A percentile compares a stretch with the other conserved stretches of the same genome.
These are phyloP conservation scores for Betta splendens DNA, from an alignment of 2,797 vertebrate species.

Conservation along the genomic window DNA sequence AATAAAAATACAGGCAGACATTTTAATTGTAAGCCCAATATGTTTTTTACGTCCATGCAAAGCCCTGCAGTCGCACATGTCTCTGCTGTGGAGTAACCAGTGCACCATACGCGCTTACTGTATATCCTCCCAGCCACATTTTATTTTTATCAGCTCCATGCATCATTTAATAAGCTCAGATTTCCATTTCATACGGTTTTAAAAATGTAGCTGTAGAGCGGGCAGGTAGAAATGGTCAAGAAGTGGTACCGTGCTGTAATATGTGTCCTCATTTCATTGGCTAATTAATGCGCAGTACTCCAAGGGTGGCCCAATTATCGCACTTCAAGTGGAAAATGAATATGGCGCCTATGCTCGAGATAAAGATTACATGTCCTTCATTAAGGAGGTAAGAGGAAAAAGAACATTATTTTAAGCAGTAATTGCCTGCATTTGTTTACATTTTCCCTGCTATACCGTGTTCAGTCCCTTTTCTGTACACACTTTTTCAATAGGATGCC, in stretches of 20 bases:
- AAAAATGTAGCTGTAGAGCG: slow-evolving; percentile 17
- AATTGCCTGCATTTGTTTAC: neutral
- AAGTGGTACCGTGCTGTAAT: slow-evolving; percentile 34
- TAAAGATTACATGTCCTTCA: slow-evolving; percentile 84
- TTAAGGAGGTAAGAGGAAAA: slow-evolving; percentile 84
- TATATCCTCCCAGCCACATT: slow-evolving; percentile 3
- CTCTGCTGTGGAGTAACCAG: neutral
- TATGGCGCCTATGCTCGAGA: slow-evolving; percentile 91
- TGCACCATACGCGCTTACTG: slow-evolving; percentile 2
- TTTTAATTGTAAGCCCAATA: neutral
- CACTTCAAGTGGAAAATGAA: slow-evolving; percentile 94
- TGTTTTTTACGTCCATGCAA: neutral
- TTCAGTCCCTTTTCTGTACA: neutral
- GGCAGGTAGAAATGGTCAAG: slow-evolving; percentile 4
- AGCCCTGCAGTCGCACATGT: neutral
- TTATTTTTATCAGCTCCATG: slow-evolving; percentile 12
- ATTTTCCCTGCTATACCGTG: neutral
- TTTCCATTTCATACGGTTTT: slow-evolving; percentile 39
- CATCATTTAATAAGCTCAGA: slow-evolving; percentile 15
- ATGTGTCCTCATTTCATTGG: slow-evolving; percentile 35
- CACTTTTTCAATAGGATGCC: neutral
- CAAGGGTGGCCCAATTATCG: slow-evolving; percentile 89
- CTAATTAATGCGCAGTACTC: slow-evolving; percentile 60
- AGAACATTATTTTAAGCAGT: neutral
- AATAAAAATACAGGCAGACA: neutral